Base-by-base conservation (phyloP, 2,113 vertebrate species). In the Cryptotis parvus region DNA sequence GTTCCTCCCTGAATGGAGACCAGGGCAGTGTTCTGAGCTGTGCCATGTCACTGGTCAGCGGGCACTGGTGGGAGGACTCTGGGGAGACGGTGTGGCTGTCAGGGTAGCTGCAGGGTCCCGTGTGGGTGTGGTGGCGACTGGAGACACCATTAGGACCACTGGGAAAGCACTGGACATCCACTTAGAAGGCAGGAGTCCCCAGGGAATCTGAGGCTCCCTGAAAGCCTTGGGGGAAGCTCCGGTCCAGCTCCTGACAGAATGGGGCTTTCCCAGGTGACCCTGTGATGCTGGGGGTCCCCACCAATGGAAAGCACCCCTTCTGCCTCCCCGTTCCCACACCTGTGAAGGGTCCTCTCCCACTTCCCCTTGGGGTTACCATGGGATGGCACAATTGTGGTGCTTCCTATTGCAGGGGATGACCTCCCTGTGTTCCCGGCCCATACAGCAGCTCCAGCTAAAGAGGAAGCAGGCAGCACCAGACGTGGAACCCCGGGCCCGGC, bases 401-500 rank as follows among this genome's bases (percentile, higher is more conserved):
- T 95, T 96, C 87, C 43, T 83, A 63, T n/a, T 83, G 33, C 70
- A 31, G 75, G 89, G 70, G 37, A n/a, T 91, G 84, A 93, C 75
- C 87, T 93, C 81, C 9, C 15, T 1, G 35, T 1, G 35, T 92
- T 93, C 94, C 94, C 91, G 6, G 0, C 31, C 45, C 45, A 7
- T 27, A 31, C 69, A 61, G 66, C 55, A 70, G 87, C 87, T 91
- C 84, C 55, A 31, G 74, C 61, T 63, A 89, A 93, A 95, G 87
- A 84, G 93, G 92, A 96, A 93, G 92, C 15, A 45, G 29, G n/a
- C 45, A 74, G 77, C 31, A 45, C 55, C 9, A 1, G 84, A 89
- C 94, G 85, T 52, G n/a, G 24, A 77, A 79, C 78, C 78, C 61
- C 24, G 85, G 24, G 72, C 79, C 68, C 24, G 31, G 24, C 15